Conservation (phyloP, 2,888 invertebrate genomes). For the Aproaerema taeniolella region DNA sequence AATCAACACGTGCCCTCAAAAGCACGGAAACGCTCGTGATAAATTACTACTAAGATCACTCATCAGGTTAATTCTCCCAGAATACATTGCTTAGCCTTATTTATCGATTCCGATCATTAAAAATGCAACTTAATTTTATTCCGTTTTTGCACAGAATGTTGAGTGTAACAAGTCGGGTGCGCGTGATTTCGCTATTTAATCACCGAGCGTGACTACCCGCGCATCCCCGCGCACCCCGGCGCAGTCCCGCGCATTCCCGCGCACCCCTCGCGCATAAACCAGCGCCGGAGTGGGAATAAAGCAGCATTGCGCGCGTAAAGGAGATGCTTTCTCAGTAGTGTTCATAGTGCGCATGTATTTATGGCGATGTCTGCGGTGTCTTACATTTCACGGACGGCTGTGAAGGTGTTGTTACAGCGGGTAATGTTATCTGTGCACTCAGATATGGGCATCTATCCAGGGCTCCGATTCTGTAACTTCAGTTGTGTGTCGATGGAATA, state of each 20-base stretch:
- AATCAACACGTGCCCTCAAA: too few relatives aligned
- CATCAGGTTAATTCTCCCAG: neutral
- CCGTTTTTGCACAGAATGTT: neutral
- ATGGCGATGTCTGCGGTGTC: too few relatives aligned
- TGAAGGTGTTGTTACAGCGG: neutral
- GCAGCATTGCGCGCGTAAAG: neutral
- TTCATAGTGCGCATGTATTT: neutral
- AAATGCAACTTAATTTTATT: too few relatives aligned
- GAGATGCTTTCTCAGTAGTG: neutral
- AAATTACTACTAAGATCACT: neutral
- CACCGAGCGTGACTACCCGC: slow-evolving; percentile 1
- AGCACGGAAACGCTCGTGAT: neutral
- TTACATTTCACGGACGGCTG: neutral
- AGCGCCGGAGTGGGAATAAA: neutral
- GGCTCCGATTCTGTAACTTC: too few relatives aligned
- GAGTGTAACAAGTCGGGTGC: too few relatives aligned
- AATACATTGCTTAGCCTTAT: neutral
- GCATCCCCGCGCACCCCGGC: neutral
- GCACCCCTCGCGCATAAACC: neutral
- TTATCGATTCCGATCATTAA: neutral
- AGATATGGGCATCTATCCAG: too few relatives aligned
- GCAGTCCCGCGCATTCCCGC: neutral
- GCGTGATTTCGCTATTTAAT: neutral
- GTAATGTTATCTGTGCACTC: neutral
- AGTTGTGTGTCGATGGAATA: too few relatives aligned